These are phyloP conservation scores for Desmodus rotundus DNA, from an alignment of 2,113 vertebrate genomes.

Conservation along the genomic window DNA sequence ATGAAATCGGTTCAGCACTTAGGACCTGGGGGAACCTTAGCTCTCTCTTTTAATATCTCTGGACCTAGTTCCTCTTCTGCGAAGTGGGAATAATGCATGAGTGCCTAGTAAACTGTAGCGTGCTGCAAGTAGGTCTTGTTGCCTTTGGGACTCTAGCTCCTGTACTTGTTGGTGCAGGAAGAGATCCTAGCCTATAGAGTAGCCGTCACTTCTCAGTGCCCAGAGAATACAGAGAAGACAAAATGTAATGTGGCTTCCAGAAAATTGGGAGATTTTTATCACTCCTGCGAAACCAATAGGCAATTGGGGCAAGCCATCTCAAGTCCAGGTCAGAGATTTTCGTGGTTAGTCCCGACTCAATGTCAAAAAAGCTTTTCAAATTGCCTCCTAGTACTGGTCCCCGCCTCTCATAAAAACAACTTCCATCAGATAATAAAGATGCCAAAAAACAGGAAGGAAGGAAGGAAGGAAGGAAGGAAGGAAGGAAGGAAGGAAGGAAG, in stretches of 20 bases:
- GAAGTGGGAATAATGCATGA: not conserved
- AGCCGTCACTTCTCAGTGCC: not conserved
- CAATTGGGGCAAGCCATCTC: not conserved
- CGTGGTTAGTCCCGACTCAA: not conserved
- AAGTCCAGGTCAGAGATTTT: not conserved
- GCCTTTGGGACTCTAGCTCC: not conserved
- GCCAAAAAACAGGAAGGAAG: not conserved
- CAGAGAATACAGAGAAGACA: not conserved
- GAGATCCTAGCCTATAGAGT: not conserved
- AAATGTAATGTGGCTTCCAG: not conserved
- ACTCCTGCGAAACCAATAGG: not conserved
- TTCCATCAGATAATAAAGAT: not conserved
- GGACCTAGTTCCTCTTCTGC: not conserved
- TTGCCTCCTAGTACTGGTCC: not conserved
- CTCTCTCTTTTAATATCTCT: not conserved
- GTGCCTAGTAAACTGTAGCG: not conserved
- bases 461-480: too few species aligned
- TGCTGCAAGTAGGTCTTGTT: not conserved
- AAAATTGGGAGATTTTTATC: not conserved
- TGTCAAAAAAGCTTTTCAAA: not conserved
- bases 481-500: too few species aligned
- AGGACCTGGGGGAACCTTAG: not conserved
- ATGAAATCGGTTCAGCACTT: not conserved
- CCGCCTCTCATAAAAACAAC: not conserved
- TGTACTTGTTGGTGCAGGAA: not conserved